These are phyloP conservation scores for Amphipyra berbera DNA, from an alignment of 2,888 invertebrate species.

Conservation along the genomic window DNA sequence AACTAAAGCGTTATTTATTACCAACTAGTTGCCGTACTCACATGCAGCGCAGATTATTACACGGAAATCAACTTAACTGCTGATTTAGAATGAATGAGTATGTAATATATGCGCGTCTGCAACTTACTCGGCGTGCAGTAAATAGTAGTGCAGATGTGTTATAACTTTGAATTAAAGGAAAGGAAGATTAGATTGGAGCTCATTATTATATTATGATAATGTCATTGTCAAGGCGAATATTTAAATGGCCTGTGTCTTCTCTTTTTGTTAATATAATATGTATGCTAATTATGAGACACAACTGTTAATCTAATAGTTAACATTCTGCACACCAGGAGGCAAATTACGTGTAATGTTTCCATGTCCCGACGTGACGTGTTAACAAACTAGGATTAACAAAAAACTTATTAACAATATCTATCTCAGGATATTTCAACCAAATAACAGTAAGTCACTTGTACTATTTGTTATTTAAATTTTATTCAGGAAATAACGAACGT, in stretches of 20 bases:
- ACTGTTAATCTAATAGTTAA: conserved; percentile 32
- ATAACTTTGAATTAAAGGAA: conserved; percentile 11
- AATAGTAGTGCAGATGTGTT: conserved; percentile 6
- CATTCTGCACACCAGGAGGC: conserved; percentile 28
- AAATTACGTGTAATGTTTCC: conserved; percentile 41
- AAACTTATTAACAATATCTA: background rate
- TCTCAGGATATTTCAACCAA: background rate
- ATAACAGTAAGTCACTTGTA: background rate
- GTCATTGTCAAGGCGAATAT: conserved; percentile 9
- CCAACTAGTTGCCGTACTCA: conserved; percentile 52
- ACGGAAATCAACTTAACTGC: conserved; percentile 55
- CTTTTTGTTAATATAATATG: conserved; percentile 3
- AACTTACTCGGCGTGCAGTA: background rate
- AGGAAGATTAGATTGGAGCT: background rate
- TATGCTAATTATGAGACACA: conserved; percentile 33
- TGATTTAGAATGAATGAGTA: conserved; percentile 47
- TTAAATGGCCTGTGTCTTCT: conserved; percentile 2
- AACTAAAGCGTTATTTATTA: conserved; percentile 57
- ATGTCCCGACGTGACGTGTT: conserved; percentile 25
- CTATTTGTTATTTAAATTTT: background rate
- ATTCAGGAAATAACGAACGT: background rate
- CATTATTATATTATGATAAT: conserved; percentile 5
- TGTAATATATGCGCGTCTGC: conserved; percentile 27
- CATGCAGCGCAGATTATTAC: conserved; percentile 51
- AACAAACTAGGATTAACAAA: conserved; percentile 14